These are phyloP conservation scores for Cataglyphis livida DNA, from an alignment of 2,888 invertebrate species.

Conservation along the genomic window DNA sequence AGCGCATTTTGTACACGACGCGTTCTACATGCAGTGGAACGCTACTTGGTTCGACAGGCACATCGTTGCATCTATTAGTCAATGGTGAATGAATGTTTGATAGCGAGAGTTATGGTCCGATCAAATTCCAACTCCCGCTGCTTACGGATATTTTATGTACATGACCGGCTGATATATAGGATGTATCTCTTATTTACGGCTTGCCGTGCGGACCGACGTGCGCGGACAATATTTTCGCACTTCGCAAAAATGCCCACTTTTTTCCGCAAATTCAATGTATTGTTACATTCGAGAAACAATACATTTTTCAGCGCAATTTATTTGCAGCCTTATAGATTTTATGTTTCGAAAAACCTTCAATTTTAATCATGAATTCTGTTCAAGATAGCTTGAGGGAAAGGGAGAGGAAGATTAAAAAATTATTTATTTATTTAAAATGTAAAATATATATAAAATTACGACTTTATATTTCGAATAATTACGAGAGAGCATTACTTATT, in stretches of 20 bases:
- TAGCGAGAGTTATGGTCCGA: slow-evolving; percentile 78
- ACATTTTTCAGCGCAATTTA: slow-evolving; percentile 19
- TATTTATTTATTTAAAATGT: neutral
- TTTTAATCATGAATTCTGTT: neutral
- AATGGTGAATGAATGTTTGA: slow-evolving; percentile 81
- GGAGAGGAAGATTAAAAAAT: neutral
- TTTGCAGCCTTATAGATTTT: neutral
- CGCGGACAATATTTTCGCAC: slow-evolving; percentile 48
- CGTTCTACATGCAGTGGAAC: slow-evolving; percentile 36
- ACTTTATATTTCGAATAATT: neutral
- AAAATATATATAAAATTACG: neutral
- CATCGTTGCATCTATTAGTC: slow-evolving; percentile 79
- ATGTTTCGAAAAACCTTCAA: neutral
- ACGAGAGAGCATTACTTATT: neutral
- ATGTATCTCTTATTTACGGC: slow-evolving; percentile 61
- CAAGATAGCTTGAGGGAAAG: neutral
- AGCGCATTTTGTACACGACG: slow-evolving; percentile 57
- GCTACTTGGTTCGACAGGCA: slow-evolving; percentile 66
- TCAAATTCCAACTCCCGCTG: slow-evolving; percentile 76
- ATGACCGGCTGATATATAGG: slow-evolving; percentile 56
- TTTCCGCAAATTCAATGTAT: neutral
- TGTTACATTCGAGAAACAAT: slow-evolving; percentile 13
- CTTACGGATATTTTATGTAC: slow-evolving; percentile 74
- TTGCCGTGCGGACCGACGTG: slow-evolving; percentile 49
- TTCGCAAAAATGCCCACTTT: slow-evolving; percentile 38